These are phyloP conservation scores for Grus americana DNA, from an alignment of 2,113 vertebrate genomes.

Conservation along the genomic window DNA sequence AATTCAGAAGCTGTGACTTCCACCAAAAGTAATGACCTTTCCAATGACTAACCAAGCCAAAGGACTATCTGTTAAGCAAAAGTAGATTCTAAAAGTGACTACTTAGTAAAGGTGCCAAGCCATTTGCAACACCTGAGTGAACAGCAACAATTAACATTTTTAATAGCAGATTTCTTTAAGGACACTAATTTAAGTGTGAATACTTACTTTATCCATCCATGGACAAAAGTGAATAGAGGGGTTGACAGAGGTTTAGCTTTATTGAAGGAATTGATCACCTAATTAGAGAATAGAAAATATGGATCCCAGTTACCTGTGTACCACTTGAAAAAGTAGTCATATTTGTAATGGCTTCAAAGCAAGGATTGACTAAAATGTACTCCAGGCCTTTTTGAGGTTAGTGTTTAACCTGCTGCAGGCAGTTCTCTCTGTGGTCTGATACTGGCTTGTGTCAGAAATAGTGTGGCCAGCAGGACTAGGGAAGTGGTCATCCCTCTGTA, in stretches of 20 bases:
- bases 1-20: not conserved
- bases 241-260: not conserved
- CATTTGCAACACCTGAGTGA: not conserved
- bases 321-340: not conserved
- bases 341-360: not conserved
- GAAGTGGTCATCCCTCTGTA: too few relatives aligned
- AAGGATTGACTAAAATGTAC: not conserved
- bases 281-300: not conserved
- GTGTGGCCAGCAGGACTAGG: too few relatives aligned
- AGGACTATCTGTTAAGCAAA: not conserved
- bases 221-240: not conserved
- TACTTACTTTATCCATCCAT: not conserved
- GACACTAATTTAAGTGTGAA: not conserved
- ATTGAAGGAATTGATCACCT: not conserved
- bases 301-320: not conserved
- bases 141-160: not conserved
- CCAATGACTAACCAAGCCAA: not conserved
- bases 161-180: not conserved
- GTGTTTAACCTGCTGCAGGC: not conserved
- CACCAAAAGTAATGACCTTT: not conserved
- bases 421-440: not conserved
- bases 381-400: not conserved
- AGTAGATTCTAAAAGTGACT: not conserved
- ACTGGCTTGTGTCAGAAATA: too few relatives aligned
- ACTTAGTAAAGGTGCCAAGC: not conserved